Evolutionary conservation across 2,113 vertebrate genomes (phyloP).

Genomic region (Nycticorax nycticorax): DNA sequence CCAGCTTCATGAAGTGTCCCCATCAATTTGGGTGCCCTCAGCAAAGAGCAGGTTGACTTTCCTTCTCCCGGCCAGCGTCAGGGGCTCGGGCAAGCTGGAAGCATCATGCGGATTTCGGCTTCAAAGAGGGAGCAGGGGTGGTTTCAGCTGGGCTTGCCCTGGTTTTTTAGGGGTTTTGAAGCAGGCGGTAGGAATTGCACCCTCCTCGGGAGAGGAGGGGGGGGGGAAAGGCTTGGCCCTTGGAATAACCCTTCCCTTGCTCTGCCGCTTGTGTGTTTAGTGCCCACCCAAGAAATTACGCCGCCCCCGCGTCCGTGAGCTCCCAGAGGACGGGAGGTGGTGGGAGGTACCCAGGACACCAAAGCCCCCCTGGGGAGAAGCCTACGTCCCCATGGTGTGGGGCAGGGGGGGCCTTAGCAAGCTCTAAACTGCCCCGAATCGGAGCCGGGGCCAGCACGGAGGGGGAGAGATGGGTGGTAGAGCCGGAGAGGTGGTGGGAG

Average conservation of each 20-base stretch:
- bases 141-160: background rate
- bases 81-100: background rate
- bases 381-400: rapidly evolving
- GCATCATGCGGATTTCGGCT: rapidly evolving
- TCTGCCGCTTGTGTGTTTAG: background rate
- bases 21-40: background rate
- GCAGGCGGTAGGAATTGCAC: background rate
- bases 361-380: background rate
- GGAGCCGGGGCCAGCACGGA: rapidly evolving
- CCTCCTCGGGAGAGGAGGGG: background rate
- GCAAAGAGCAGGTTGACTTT: background rate
- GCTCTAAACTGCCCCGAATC: rapidly evolving
- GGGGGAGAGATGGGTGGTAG: rapidly evolving
- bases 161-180: background rate
- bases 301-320: rapidly evolving
- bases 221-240: background rate
- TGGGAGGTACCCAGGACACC: background rate
- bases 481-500: rapidly evolving
- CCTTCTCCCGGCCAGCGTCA: rapidly evolving
- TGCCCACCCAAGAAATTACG: rapidly evolving
- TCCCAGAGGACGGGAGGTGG: background rate
- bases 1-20: background rate
- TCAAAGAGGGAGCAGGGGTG: rapidly evolving
- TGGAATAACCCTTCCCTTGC: background rate
- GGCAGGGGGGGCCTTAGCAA: background rate